Evolutionary conservation across 2,797 vertebrate genomes (phyloP), one percentile per base, ranked within the genome.

Genomic region (Siniperca scherzeri): DNA sequence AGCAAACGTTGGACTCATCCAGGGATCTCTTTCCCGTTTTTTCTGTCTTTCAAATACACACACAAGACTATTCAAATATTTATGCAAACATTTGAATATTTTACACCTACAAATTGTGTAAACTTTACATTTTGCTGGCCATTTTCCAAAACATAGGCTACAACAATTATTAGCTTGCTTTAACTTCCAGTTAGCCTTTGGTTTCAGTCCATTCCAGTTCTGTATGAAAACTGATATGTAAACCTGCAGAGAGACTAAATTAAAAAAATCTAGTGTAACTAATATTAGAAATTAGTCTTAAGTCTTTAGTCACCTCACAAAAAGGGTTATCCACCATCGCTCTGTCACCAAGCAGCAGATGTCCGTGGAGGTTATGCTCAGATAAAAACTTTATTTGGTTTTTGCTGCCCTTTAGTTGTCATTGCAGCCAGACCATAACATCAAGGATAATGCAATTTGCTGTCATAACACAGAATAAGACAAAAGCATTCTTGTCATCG

Each of bases 1-100:
- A 95, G 89, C 87, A 96, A 95, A 88, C 93, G 94, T 85, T 94
- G 7, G 12, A 44, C 13, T 4, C 42, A 44, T 44, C 46, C 6
- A 50, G 48, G 48, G 17, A 50, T 19, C 17, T 50, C 48, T 17
- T 50, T 50, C 2, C 17, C 2, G 7, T 46, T 21, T 50, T 19
- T 7, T 22, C 21, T 52, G 50, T 52, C 50, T 52, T 52, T 22
- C 19, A 52, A 52, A 50, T 50, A 21, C 17, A 16, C 44, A 21
- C 17, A 16, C 44, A 17, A 46, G 44, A 16, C 13, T 50, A 17
- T 50, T 19, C 6, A 50, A 19, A 50, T 50, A 50, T 7, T 2
- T 8, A 9, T 40, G 38, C 36, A 46, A 46, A 17, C 44, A 17
- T 30, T 55, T 55, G 27, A 59, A 5, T 36, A 36, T 36, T 36